Evolutionary conservation across 2,113 vertebrate genomes (phyloP).

Genomic region (Prochilodus magdalenae): DNA sequence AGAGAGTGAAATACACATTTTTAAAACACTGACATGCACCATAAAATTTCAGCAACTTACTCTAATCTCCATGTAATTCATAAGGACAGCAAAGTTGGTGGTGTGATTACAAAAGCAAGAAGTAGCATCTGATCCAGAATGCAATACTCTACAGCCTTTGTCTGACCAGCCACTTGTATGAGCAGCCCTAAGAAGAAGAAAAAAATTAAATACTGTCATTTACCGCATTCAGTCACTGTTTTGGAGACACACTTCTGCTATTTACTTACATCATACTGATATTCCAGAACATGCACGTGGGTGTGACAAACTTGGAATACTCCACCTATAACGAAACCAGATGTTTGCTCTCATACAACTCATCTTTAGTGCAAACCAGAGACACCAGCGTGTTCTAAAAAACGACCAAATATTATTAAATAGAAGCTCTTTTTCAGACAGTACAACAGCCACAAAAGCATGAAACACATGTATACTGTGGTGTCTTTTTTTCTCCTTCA

Average conservation of each 20-base stretch:
- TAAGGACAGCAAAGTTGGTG: slow-evolving; percentile 82
- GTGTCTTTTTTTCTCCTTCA: too few species aligned
- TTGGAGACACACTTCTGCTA: background rate
- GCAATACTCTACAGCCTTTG: slow-evolving; percentile 73
- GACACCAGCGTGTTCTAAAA: background rate
- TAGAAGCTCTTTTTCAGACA: too few species aligned
- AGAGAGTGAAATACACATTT: background rate
- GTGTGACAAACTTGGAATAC: slow-evolving; percentile 60
- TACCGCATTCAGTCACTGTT: background rate
- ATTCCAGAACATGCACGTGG: slow-evolving; percentile 80
- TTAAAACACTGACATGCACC: background rate
- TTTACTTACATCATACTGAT: slow-evolving; percentile 76
- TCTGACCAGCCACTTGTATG: slow-evolving; percentile 74
- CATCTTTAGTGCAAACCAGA: background rate
- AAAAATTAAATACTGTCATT: slow-evolving; percentile 17
- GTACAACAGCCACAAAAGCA: too few species aligned
- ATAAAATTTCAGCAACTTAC: slow-evolving; percentile 59
- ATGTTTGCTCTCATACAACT: slow-evolving; percentile 35
- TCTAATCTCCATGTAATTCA: slow-evolving; percentile 77
- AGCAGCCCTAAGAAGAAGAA: slow-evolving; percentile 57
- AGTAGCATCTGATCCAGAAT: slow-evolving; percentile 60
- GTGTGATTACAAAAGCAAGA: slow-evolving; percentile 82
- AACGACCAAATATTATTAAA: too few species aligned
- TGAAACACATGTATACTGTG: too few species aligned
- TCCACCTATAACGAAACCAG: slow-evolving; percentile 67